Base-by-base conservation (phyloP, 92 coral and sea anemone genomes). In the Anthopleura xanthogrammica region DNA sequence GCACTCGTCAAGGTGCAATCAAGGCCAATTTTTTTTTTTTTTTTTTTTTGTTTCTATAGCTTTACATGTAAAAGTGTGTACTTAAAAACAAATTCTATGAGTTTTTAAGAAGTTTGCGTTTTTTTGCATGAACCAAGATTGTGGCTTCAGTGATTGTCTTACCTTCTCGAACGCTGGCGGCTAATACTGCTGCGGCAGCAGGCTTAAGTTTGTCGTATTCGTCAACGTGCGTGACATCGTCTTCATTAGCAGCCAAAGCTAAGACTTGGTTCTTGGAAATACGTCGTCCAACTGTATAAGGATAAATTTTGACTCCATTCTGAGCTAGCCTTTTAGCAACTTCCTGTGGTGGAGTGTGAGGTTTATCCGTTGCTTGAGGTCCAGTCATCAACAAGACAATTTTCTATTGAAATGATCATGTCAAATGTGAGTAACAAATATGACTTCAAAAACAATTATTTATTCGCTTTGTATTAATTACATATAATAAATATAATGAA, bases 301-400 rank as follows among this genome's bases (percentile, higher is more conserved):
- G 86, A 42, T 84, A 84, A 4, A 90, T 86, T 54, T 76, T 80
- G 14, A 90, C 83, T 5, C 89, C 89, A 58, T 79, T 90, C 60
- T 70, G 39, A 79, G 58, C 64, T 16, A 90, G 60, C 9, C 87
- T 77, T 56, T 83, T 57, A 1, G 93, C 86, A 16, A 83, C 84
- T 16, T 29, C 70, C 48, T 82, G 4, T 23, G 89, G 86, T 19
- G 82, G 58, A 1, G 83, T 87, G 86, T 84, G 78, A 10, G 90
- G 85, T 52, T 66, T 36, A 42, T 84, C 80, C 5, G 86, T 83
- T 12, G 86, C 83, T 60, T 84, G 88, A 22, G 86, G 86, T 12
- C 90, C 93, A 73, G 89, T 89, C n/a, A 89, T 86, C 50, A 87
- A 78, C 3, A 90, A 39, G 16, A 90, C 54, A 79, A 85, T 74